Evolutionary conservation across 2,113 vertebrate species (phyloP), one percentile per base, ranked within the genome.

Genomic region (Spermophilus dauricus): DNA sequence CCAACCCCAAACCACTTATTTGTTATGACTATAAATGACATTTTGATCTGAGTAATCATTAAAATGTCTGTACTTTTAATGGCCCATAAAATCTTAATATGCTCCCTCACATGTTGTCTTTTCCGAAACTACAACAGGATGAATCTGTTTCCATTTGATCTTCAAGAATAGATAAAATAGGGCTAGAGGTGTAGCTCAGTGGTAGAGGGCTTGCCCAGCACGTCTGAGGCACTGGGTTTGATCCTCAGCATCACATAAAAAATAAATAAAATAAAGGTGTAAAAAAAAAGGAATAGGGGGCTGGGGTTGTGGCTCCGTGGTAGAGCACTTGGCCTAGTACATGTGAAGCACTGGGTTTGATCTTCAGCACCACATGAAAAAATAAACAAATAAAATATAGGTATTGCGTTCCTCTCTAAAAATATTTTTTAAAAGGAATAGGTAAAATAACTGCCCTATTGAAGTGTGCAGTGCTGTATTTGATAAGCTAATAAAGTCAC

Each of bases 21-120:
- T 97, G 81, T 94, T 94, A 95, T 70, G 86, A 91, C 10, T 51
- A 93, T 42, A 88, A 95, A 95, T 94, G 48, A 48, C 78, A 94
- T 93, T 93, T 97, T 91, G 13, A 83, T 93, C 67, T 75, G 65
- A 96, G 48, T 86, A 93, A 89, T 93, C 75, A 87, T 78, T 94
- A 89, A 91, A 96, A 77, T 85, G 89, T 89, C 70, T 96, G 42
- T 67, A 93, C 17, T 91, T 96, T 80, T 89, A 91, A 84, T 87
- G 73, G 65, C n/a, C 80, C 34, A 51, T 93, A 89, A 93, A 95
- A 95, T 92, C 37, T 73, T 96, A 96, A 86, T 45, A 76, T 69
- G 18, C 9, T 93, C 77, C 82, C 39, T 73, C 84, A 69, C 12
- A 73, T 65, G 76, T 85, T 45, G 69, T n/a, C 69, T 87, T 45